Conservation (phyloP, 1,140 invertebrate species). For the Streblospio benedicti region DNA sequence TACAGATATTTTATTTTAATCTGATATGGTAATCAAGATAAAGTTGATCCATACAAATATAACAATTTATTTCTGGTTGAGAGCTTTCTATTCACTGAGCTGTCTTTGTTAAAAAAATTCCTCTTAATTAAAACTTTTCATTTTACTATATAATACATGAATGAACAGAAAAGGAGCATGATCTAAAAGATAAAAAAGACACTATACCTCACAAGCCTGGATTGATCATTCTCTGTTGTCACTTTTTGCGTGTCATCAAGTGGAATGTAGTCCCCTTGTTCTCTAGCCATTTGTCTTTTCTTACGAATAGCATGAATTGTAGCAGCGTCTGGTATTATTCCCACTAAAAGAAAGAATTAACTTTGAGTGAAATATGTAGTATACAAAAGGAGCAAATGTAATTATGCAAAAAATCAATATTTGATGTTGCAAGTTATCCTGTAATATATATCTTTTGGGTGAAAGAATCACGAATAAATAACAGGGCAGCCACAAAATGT, state of each 20-base stretch:
- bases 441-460: conserved; percentile 5
- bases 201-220: background rate
- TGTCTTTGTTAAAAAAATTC: too few species aligned
- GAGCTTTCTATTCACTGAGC: too few species aligned
- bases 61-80: too few species aligned
- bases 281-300: conserved; percentile 74
- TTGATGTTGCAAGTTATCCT: background rate
- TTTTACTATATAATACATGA: too few species aligned
- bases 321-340: conserved; percentile 88
- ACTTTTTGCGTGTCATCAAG: conserved; percentile 56
- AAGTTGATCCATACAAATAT: too few species aligned
- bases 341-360: conserved; percentile 50
- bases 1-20: conserved; percentile 1
- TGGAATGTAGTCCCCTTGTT: conserved; percentile 68
- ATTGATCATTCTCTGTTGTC: conserved; percentile 3
- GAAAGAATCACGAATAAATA: background rate
- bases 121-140: too few species aligned
- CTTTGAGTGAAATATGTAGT: background rate
- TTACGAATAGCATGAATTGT: conserved; percentile 92
- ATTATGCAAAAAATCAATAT: conserved; percentile 7
- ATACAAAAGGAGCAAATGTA: conserved; percentile 7
- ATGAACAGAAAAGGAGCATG: too few species aligned
- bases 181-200: too few species aligned
- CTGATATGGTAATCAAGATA: background rate
- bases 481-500: background rate